phyloP scores from a whole-genome alignment of 2,113 vertebrate genomes.

The Tragulus kanchil region DNA sequence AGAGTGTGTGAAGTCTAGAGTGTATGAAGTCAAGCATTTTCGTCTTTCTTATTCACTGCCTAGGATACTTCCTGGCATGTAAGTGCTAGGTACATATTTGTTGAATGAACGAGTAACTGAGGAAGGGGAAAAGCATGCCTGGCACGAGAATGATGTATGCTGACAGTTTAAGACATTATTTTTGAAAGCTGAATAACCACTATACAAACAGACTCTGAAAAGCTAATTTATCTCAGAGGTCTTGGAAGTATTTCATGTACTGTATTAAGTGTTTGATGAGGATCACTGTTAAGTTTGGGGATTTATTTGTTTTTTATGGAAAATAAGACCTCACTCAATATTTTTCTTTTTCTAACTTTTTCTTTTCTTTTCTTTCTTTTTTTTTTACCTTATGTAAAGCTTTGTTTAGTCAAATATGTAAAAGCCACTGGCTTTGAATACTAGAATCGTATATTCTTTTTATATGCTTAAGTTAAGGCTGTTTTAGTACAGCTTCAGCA shows the following conservation, averaged over 20 bases:
- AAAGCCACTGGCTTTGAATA: background rate
- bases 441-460: background rate
- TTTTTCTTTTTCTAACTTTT: constrained; percentile 1
- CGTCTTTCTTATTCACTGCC: background rate
- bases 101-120: background rate
- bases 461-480: background rate
- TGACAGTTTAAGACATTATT: background rate
- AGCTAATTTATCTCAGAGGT: background rate
- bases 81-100: background rate
- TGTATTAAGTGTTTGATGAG: background rate
- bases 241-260: background rate
- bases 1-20: too few relatives aligned
- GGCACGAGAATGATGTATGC: background rate
- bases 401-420: constrained; percentile 32
- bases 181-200: background rate
- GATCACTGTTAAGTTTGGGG: background rate
- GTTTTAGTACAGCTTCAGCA: background rate
- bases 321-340: background rate
- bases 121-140: background rate
- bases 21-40: background rate
- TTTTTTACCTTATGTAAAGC: background rate
- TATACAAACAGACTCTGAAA: background rate
- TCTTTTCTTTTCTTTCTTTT: too few relatives aligned
- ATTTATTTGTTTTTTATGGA: background rate
- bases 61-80: background rate